Evolutionary conservation across 2,113 vertebrate species (phyloP).

Genomic region (Erinaceus europaeus): DNA sequence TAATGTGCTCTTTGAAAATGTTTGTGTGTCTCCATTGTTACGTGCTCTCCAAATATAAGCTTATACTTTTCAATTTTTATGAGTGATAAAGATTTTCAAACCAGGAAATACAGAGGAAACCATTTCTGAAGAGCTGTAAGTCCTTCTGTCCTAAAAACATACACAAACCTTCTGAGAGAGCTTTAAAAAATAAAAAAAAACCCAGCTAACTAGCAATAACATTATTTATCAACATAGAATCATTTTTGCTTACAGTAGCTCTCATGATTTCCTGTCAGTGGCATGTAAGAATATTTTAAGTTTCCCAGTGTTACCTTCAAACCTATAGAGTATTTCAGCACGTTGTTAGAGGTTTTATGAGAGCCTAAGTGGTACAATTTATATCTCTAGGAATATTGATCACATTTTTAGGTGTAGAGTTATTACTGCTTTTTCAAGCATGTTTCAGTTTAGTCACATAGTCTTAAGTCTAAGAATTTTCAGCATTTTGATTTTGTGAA

Average conservation of each 20-base stretch:
- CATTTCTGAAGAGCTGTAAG: neutral
- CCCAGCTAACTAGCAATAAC: neutral
- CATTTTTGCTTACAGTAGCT: neutral
- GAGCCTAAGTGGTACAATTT: neutral
- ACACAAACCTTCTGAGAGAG: neutral
- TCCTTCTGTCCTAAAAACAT: too few species aligned
- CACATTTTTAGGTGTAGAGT: neutral
- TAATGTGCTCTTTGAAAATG: neutral
- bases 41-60: neutral
- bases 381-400: neutral
- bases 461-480: neutral
- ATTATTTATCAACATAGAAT: neutral
- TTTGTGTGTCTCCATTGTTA: neutral
- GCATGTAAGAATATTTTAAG: neutral
- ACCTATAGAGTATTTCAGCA: neutral
- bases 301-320: constrained; percentile 23
- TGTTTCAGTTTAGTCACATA: neutral
- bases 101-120: neutral
- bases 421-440: neutral
- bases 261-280: neutral
- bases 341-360: neutral
- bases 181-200: constrained; percentile 36
- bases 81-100: neutral
- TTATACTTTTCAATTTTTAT: neutral
- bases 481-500: neutral